Percentiles rank a stretch among this genome's conserved stretches.
phyloP scores from a whole-genome alignment of 2,797 vertebrate genomes.

The Urophycis tenuis region DNA sequence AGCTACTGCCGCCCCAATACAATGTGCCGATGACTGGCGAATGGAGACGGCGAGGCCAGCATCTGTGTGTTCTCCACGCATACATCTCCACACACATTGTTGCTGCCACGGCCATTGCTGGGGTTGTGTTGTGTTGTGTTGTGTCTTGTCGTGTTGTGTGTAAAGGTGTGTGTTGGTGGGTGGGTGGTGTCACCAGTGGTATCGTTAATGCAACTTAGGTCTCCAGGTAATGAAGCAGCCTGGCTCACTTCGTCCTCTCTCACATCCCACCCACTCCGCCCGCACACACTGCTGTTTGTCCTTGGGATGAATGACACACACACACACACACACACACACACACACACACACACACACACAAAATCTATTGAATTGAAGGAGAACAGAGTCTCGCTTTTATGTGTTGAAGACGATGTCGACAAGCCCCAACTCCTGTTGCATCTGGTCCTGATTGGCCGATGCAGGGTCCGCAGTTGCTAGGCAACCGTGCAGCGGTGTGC shows the following conservation, averaged over 20 bases:
- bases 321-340: neutral
- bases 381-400: conserved; percentile 48
- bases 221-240: neutral
- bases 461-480: conserved; percentile 68
- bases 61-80: neutral
- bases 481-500: conserved; percentile 67
- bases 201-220: neutral
- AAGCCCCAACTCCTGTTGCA: conserved; percentile 61
- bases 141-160: too few species aligned
- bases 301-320: neutral
- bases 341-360: neutral
- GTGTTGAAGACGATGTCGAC: conserved; percentile 45
- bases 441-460: conserved; percentile 60
- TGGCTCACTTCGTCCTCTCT: neutral
- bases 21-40: too few species aligned
- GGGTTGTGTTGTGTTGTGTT: too few species aligned
- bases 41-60: neutral
- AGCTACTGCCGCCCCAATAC: too few species aligned
- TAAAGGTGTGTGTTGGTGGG: neutral
- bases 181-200: neutral
- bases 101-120: too few species aligned
- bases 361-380: conserved; percentile 51
- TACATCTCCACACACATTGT: too few species aligned
- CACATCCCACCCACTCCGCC: neutral
- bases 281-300: neutral